Base-by-base conservation (phyloP, 2,797 vertebrate species). In the Cichlasoma orientale region DNA sequence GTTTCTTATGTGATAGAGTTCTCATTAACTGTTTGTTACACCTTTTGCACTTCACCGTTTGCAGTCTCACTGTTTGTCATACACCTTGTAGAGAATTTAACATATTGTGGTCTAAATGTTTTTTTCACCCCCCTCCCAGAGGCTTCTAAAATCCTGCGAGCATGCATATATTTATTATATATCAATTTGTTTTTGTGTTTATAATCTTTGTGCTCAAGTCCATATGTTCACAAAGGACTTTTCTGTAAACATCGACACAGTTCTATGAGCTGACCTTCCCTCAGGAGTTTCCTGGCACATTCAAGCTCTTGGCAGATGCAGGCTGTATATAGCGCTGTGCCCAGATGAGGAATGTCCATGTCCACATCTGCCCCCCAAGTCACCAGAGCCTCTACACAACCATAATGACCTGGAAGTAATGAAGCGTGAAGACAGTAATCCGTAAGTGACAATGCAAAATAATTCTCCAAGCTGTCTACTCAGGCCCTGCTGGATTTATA, bases 281-380 rank as follows among this genome's bases (percentile, higher is more conserved):
- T 95, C 81, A 99, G 96, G 90, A 99, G 97, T 69, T 96, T 97
- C 84, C 95, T 95, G 90, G 97, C 94, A 74, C 97, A 99, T 68
- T 96, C 94, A 66, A 97, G 96, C 85, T 98, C 96, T 86, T 96
- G 96, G 80, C 96, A 96, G 87, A 96, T 41, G 69, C 97, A 98
- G 58, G 98, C 97, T 8, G 96, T 96, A 25, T 98, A 99, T 21
- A 99, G 96, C 54, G 97, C 96, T 0, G 97, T 99, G 90, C 98
- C 98, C 93, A 98, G 89, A 78, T 98, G 96, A 93, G 97, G 97
- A 90, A 97, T 96, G 78, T 98, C 96, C 93, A 96, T 96, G 92
- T 99, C 98, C 89, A 98, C 96, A 70, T 99, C 97, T 84, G 96
- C 94, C 70, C 97, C 98, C 96, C 97, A 98, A 74, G 96, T 96